Percentiles rank a stretch among this genome's conserved stretches.
These are phyloP conservation scores for Leptopilina drosophilae DNA, from an alignment of 2,888 invertebrate species.

Conservation along the genomic window DNA sequence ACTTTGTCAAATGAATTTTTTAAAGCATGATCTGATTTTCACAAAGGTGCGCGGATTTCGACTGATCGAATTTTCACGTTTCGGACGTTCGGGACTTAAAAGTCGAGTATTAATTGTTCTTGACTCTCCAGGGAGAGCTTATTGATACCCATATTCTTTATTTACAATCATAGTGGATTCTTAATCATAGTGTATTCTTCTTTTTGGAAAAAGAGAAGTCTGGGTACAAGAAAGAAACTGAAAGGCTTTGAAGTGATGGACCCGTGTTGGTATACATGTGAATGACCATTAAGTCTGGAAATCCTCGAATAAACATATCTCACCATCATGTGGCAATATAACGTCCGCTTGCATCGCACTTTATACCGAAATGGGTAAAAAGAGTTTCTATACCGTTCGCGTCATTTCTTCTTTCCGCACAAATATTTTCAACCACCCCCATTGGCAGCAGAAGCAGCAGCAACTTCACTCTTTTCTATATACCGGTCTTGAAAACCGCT, in stretches of 20 bases:
- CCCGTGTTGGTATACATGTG: slow-evolving; percentile 5
- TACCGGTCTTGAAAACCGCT: neutral
- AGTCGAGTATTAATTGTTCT: neutral
- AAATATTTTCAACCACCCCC: too few relatives aligned
- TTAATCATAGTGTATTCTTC: too few relatives aligned
- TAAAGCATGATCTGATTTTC: neutral
- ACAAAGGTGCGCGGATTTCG: neutral
- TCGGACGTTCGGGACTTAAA: neutral
- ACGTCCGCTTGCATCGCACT: slow-evolving; percentile 39
- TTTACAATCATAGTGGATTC: too few relatives aligned
- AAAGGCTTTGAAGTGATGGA: neutral
- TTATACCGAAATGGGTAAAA: neutral
- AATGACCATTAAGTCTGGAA: slow-evolving; percentile 33
- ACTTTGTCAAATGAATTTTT: neutral
- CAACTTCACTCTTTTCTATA: neutral
- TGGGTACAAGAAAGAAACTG: too few relatives aligned
- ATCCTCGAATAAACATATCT: slow-evolving; percentile 29
- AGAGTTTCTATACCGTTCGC: slow-evolving; percentile 40
- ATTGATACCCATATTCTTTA: too few relatives aligned
- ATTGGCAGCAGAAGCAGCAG: too few relatives aligned
- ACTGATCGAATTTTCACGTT: neutral
- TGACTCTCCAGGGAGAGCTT: too few relatives aligned
- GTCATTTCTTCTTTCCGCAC: neutral
- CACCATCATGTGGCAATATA: slow-evolving; percentile 23
- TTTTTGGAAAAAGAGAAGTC: too few relatives aligned